Base-by-base conservation (phyloP, 2,888 invertebrate genomes). In the Marronus borbonicus region DNA sequence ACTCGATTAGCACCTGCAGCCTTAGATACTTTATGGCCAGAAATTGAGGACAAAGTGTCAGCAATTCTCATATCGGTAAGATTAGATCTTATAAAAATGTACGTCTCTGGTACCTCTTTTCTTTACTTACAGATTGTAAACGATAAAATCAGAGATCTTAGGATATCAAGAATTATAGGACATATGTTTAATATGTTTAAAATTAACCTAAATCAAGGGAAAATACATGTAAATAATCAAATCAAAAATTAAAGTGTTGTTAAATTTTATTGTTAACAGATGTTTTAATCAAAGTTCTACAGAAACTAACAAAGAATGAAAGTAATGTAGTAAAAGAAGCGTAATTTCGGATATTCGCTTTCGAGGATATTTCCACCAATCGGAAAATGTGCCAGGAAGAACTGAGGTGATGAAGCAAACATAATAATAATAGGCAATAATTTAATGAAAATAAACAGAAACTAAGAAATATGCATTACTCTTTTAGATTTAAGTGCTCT, bases 1-100 rank as follows among this genome's bases (percentile, higher is more conserved):
- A 86, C 87, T 24, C 83, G 83, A 75, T 80, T 89, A 80, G 88
- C 88, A 17, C 89, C 89, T 31, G 87, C 88, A 82, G 88, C 87
- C 39, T 80, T 89, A 44, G 86, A 88, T 70, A 87, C 87, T 70
- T 81, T 89, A n/a, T 89, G 89, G 89, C 88, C 88, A 1, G 88
- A 88, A 81, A 83, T 89, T 14, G 88, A 87, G 80, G 84, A 85
- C 17, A 86, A 87, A 14, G 84, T 89, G 28, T 85, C 88, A 60
- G 82, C 85, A 79, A 86, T 88, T 83, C 81, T 88, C 14, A 86
- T 84, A 78, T 83, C 85, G 76, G 89, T 89, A 85, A 85, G 83
- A 82, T 49, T 72, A 58, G 12, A 55, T 28, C 55, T 24, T 28
- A 69, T 24, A 8, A 7, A 36, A 20, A 58, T 58, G n/a, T 55